Evolutionary conservation across 2,113 vertebrate species (phyloP).

Genomic region (Sceloporus undulatus): DNA sequence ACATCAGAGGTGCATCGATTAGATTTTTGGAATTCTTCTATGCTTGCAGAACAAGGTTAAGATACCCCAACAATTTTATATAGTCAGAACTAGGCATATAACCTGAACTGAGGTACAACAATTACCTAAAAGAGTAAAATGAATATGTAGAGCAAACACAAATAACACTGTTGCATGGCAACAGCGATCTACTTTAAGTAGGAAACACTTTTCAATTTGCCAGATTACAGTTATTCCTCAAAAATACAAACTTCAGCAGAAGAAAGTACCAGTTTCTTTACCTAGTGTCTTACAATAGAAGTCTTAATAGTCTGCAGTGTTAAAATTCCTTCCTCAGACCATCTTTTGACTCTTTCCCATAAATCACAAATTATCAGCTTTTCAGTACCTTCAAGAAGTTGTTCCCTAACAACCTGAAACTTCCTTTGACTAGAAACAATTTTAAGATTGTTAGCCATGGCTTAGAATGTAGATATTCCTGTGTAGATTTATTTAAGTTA

Average conservation of each 20-base stretch:
- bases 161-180: constrained; percentile 81
- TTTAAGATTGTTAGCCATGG: background rate
- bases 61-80: no score
- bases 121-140: constrained; percentile 69
- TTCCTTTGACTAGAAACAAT: background rate
- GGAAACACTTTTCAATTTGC: constrained; percentile 72
- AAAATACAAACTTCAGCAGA: constrained; percentile 31
- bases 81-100: no score
- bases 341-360: background rate
- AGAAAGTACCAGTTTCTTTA: background rate
- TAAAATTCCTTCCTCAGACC: background rate
- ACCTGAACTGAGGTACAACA: background rate
- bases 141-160: constrained; percentile 73
- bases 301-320: background rate
- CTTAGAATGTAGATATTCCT: background rate
- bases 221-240: constrained; percentile 71
- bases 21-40: no score
- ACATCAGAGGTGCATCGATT: no score
- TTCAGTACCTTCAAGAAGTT: background rate
- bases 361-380: background rate
- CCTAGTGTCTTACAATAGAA: background rate
- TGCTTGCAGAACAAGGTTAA: no score
- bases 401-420: background rate
- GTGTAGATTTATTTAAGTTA: background rate
- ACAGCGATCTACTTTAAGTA: constrained; percentile 76